These are phyloP conservation scores for human (Homo sapiens) DNA, from an alignment of 2,113 vertebrate species.

Conservation along the genomic window DNA sequence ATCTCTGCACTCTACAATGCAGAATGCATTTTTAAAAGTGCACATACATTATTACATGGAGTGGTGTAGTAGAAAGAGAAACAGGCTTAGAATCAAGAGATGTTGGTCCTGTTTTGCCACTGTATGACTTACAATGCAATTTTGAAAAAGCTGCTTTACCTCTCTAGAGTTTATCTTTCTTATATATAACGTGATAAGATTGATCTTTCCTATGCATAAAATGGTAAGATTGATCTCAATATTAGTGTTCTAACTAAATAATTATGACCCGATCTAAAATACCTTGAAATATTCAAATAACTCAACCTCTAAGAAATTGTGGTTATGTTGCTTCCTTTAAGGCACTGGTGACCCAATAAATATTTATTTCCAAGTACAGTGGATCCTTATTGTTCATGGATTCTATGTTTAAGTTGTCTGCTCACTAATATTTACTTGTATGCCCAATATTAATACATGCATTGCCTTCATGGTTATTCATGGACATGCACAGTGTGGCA, in stretches of 20 bases:
- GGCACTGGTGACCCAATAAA: neutral
- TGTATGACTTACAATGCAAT: neutral
- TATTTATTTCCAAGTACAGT: constrained; percentile 8
- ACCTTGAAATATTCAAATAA: constrained; percentile 12
- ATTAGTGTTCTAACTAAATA: neutral
- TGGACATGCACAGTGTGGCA: neutral
- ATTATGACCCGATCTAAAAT: neutral
- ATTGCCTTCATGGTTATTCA: neutral
- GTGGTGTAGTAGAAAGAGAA: neutral
- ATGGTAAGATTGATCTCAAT: neutral
- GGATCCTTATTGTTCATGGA: neutral
- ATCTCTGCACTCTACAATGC: neutral
- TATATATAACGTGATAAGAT: neutral
- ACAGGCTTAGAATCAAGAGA: neutral
- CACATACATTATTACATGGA: neutral
- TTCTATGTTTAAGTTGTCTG: neutral
- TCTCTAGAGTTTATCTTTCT: neutral
- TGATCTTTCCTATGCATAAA: neutral
- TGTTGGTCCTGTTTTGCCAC: neutral
- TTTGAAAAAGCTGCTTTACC: neutral
- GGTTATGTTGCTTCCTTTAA: neutral
- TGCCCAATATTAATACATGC: neutral
- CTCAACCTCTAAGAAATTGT: neutral
- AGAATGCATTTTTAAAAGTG: no score
- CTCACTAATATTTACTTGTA: neutral